Evolutionary conservation across 2,797 vertebrate species (phyloP).

Genomic region (Gymnodraco acuticeps): DNA sequence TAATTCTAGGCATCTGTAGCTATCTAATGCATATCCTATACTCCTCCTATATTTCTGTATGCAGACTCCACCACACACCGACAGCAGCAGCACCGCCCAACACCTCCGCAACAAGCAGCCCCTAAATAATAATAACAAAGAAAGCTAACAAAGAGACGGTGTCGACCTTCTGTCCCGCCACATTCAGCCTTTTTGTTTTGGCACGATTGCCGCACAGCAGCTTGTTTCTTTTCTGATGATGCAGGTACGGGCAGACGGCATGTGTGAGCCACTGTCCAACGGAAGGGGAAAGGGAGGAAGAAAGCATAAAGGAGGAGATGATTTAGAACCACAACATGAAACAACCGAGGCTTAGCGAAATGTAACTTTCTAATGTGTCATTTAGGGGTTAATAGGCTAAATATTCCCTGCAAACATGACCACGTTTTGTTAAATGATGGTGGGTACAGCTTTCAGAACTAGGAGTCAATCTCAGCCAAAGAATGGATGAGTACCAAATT

Average conservation of each 20-base stretch:
- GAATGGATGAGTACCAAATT: background rate
- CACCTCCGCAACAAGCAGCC: slow-evolving; percentile 25
- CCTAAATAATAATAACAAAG: slow-evolving; percentile 27
- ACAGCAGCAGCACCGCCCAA: slow-evolving; percentile 16
- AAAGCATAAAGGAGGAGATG: background rate
- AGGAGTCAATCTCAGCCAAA: background rate
- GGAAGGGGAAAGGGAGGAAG: background rate
- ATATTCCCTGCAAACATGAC: background rate
- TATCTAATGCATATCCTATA: background rate
- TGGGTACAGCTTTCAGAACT: slow-evolving; percentile 7
- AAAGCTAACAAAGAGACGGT: slow-evolving; percentile 33
- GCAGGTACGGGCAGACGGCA: slow-evolving; percentile 65
- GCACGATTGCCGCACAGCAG: slow-evolving; percentile 53
- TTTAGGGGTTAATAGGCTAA: background rate
- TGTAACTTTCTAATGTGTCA: slow-evolving; percentile 23
- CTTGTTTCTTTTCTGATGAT: slow-evolving; percentile 53
- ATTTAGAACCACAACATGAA: slow-evolving; percentile 21
- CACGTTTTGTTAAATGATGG: background rate
- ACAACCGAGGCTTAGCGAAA: slow-evolving; percentile 15
- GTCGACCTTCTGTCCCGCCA: slow-evolving; percentile 29
- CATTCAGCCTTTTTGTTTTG: slow-evolving; percentile 68
- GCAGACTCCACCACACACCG: slow-evolving; percentile 18
- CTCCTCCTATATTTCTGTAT: slow-evolving; percentile 17
- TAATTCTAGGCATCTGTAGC: background rate
- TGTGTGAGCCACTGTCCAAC: slow-evolving; percentile 6